Conservation (phyloP, 2,888 invertebrate species). For the Acleris holmiana region DNA sequence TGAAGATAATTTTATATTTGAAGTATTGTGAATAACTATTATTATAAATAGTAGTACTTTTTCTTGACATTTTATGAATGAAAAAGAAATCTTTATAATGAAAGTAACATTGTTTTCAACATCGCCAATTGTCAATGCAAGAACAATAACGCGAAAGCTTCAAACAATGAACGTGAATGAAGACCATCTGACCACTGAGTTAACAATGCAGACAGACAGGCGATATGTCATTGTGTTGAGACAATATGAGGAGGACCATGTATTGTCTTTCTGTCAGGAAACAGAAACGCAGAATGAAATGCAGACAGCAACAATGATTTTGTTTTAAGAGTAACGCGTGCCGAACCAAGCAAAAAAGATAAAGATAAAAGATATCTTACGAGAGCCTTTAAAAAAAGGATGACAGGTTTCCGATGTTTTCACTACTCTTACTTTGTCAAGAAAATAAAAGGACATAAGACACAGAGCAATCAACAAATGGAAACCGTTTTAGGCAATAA, state of each 20-base stretch:
- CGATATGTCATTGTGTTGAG: conserved; percentile 29
- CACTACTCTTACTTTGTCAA: too few relatives aligned
- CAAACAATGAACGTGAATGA: conserved; percentile 26
- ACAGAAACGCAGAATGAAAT: conserved; percentile 1
- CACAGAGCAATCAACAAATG: too few relatives aligned
- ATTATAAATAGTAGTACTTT: not conserved
- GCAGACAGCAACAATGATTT: not conserved
- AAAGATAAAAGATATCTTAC: too few relatives aligned
- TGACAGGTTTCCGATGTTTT: too few relatives aligned
- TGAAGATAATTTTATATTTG: too few relatives aligned
- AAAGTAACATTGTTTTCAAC: conserved; percentile 19
- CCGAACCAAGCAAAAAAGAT: not conserved
- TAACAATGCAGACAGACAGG: conserved; percentile 25
- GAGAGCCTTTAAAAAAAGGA: too few relatives aligned
- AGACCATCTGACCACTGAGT: conserved; percentile 24
- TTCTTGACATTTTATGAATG: not conserved
- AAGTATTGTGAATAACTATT: too few relatives aligned
- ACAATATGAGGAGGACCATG: conserved; percentile 16
- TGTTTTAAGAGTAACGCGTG: conserved; percentile 11
- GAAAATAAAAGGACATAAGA: too few relatives aligned
- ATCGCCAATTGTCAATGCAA: conserved; percentile 10
- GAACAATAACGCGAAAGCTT: conserved; percentile 20
- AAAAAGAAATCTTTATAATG: not conserved
- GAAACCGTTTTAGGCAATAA: too few relatives aligned
- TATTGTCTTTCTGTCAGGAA: conserved; percentile 2